phyloP scores from a whole-genome alignment of 2,888 invertebrate genomes.

The Branchellion lobata region DNA sequence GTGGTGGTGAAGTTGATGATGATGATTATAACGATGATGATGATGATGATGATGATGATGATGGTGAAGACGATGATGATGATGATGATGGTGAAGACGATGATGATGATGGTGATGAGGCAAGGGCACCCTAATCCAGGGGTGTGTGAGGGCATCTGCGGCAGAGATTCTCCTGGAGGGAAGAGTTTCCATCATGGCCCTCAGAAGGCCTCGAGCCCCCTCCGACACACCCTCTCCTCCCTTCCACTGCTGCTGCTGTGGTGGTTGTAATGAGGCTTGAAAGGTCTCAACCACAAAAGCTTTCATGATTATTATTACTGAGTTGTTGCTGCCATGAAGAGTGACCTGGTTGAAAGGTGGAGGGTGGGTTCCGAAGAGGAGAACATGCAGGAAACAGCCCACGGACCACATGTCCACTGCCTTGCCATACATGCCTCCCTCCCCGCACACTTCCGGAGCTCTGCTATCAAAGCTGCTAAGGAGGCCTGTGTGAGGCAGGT shows the following conservation, averaged over 20 bases:
- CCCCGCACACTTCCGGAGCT: constrained; percentile 61
- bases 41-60: not conserved
- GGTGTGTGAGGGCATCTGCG: constrained; percentile 90
- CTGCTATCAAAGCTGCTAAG: not conserved
- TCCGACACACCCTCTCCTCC: constrained; percentile 89
- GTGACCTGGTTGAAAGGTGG: not conserved
- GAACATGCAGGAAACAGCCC: constrained; percentile 72
- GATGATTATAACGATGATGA: not conserved
- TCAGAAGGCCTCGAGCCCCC: constrained; percentile 88
- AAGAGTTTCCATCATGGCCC: constrained; percentile 87
- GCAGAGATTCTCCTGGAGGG: constrained; percentile 88
- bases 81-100: too few species aligned
- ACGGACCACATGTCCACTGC: constrained; percentile 97
- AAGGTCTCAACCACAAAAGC: too few species aligned
- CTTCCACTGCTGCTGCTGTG: constrained; percentile 76
- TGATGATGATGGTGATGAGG: not conserved
- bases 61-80: not conserved
- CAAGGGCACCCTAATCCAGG: constrained; percentile 84
- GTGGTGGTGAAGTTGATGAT: not conserved
- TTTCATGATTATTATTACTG: too few species aligned
- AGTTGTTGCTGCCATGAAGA: too few species aligned
- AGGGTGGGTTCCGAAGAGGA: not conserved
- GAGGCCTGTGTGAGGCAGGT: not conserved
- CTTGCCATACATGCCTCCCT: constrained; percentile 76
- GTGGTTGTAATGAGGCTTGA: too few species aligned